Evolutionary conservation across 2,888 invertebrate species (phyloP), one percentile per base, ranked within the genome.

Genomic region (Sesamia inferens): DNA sequence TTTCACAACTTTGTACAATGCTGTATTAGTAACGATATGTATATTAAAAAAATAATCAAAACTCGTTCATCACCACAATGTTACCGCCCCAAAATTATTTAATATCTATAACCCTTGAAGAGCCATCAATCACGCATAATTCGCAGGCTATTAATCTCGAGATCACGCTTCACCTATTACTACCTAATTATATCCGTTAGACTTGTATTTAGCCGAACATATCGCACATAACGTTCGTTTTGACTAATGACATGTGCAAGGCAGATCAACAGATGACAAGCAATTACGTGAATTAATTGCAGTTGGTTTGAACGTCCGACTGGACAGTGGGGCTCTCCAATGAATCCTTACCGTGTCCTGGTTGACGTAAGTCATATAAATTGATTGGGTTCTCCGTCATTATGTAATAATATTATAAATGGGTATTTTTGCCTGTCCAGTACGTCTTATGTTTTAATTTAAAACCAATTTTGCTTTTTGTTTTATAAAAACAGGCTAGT

Each of bases 251-350:
- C 91, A 88, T 88, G 87, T 89, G 88, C 90, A 89, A 90, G 90
- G 88, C 88, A 89, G 89, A 94, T 94, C 94, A 94, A 93, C 93
- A 94, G 93, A 93, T 94, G 94, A 94, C 93, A 93, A 90, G 92
- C 92, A 93, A 94, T 95, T 95, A 94, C 92, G 93, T 90, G 84
- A 91, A 94, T 94, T 94, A 94, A 95, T 94, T 90, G 92, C 90
- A 81, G 83, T 84, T 84, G 87, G 80, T 65, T 72, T 74, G 82
- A 63, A 75, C 81, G 71, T 61, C 74, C 81, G 85, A 83, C 80
- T 74, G 82, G 76, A 70, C 75, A 77, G 68, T 77, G 73, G 65
- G 68, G 73, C 81, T 76, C 85, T 83, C 75, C 73, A 87, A 81
- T 85, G 85, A 85, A 89, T 88, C 86, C 88, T 88, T 83, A 83